Percentiles rank a stretch among this genome's conserved stretches.
phyloP scores from a whole-genome alignment of 1,140 invertebrate species.

The Conus ventricosus region DNA sequence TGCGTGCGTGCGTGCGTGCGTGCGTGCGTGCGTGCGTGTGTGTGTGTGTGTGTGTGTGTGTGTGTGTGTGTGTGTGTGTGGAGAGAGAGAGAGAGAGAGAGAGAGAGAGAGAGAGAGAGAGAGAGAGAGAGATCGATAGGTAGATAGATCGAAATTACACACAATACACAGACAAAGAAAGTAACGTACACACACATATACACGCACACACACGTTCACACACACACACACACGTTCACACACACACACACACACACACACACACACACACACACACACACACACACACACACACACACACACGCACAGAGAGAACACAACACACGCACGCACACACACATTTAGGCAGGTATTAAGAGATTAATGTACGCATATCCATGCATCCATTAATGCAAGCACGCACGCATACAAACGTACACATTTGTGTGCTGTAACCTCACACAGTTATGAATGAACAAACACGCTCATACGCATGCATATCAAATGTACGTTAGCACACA shows the following conservation, averaged over 20 bases:
- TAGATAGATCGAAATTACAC: background rate
- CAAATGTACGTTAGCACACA: too few relatives aligned
- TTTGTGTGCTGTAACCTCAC: too few relatives aligned
- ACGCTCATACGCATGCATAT: too few relatives aligned
- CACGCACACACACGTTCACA: background rate
- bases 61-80: background rate
- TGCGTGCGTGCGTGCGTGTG: too few relatives aligned
- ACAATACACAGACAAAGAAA: constrained; percentile 11
- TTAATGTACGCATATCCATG: background rate
- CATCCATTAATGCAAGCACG: background rate
- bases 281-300: background rate
- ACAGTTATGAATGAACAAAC: too few relatives aligned
- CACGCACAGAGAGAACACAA: too few relatives aligned
- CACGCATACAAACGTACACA: background rate
- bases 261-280: constrained; percentile 21
- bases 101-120: background rate
- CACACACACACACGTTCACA: background rate
- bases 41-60: background rate
- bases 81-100: background rate
- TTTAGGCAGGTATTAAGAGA: too few relatives aligned
- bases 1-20: background rate
- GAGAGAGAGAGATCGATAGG: background rate
- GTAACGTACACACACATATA: constrained; percentile 2
- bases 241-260: constrained; percentile 18
- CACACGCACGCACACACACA: too few relatives aligned